Base-by-base conservation (phyloP, 2,888 invertebrate genomes). In the Parnassius apollo region DNA sequence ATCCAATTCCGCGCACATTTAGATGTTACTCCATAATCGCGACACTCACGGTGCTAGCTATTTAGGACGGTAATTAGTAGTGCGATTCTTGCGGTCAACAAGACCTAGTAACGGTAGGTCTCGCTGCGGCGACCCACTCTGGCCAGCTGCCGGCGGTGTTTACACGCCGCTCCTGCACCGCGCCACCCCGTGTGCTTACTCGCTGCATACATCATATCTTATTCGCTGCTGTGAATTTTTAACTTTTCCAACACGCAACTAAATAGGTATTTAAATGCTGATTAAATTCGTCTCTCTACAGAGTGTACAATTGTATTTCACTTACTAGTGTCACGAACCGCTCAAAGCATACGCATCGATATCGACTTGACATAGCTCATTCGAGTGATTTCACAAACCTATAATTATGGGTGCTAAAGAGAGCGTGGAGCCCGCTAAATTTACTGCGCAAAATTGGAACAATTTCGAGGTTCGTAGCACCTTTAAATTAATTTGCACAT, bases 391-490 rank as follows among this genome's bases (percentile, higher is more conserved):
- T 85, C 85, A 86, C 86, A 78, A 84, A 79, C 86, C 82, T 83
- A 80, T 88, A 89, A 93, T 91, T 86, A 95, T 95, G 95, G 95
- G 95, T 91, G 95, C 95, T 88, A 95, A 95, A 93, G 95, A 95
- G 88, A 95, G 95, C 93, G 95, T 95, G 87, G 95, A 95, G 88
- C 95, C 95, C 83, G 95, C 94, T 85, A 95, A 95, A 94, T 94
- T 95, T 93, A 95, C 95, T 92, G 94, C 95, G 91, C 95, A 95
- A 93, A 95, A 94, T 92, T 95, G 95, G 95, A 95, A 94, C 92
- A 95, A 95, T 91, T 92, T 95, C 82, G 95, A 95, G 95, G 95
- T 95, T 94, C 93, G 93, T 92, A 92, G 86, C 78, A 87, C 82
- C 83, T 85, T 86, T 84, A 82, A 85, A 85, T 85, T 89, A 85